Evolutionary conservation across 2,888 invertebrate species (phyloP).

Genomic region (Drosophila acutilabella): DNA sequence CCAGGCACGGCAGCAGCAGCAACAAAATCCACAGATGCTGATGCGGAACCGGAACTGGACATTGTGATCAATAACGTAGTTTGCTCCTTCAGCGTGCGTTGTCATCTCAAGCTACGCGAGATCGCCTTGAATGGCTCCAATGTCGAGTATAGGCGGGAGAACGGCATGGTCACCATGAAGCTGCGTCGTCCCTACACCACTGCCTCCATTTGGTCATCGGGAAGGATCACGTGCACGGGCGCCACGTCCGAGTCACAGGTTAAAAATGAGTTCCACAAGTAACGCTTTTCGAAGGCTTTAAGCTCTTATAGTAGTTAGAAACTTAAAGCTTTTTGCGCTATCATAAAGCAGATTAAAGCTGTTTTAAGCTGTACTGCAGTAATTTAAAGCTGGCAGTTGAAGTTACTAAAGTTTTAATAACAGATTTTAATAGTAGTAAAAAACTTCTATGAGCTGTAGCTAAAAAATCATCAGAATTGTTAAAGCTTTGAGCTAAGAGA

Average conservation of each 20-base stretch:
- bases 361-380: too few relatives aligned
- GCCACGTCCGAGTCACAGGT: conserved; percentile 64
- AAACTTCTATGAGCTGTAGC: too few relatives aligned
- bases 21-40: conserved; percentile 83
- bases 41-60: conserved; percentile 93
- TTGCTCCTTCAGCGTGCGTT: conserved; percentile 92
- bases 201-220: conserved; percentile 99
- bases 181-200: conserved; percentile 97
- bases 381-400: too few relatives aligned
- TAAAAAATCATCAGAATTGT: too few relatives aligned
- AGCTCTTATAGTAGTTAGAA: too few relatives aligned
- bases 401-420: too few relatives aligned
- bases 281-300: too few relatives aligned
- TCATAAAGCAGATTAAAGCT: too few relatives aligned
- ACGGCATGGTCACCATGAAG: conserved; percentile 99
- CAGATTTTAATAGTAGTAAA: too few relatives aligned
- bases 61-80: conserved; percentile 97
- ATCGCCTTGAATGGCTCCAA: conserved; percentile 97
- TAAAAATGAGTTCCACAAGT: neutral
- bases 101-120: conserved; percentile 97
- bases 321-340: neutral
- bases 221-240: conserved; percentile 90
- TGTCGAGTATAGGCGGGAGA: conserved; percentile 97
- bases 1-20: conserved; percentile 85
- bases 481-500: neutral